phyloP scores from a whole-genome alignment of 2,797 vertebrate species.

The Lepilemur ruficaudatus region DNA sequence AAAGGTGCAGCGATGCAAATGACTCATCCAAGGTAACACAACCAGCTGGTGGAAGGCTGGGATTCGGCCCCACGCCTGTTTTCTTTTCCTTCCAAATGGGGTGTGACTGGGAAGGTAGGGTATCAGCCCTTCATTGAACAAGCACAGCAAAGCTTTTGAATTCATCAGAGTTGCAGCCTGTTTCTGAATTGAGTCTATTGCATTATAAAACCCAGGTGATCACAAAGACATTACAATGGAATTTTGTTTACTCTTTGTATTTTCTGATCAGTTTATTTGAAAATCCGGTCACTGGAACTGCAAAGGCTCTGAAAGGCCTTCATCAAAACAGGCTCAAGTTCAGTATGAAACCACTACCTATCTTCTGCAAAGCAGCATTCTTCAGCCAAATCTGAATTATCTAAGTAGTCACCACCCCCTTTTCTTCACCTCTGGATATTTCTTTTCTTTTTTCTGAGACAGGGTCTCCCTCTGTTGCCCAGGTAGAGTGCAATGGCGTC shows the following conservation, averaged over 20 bases:
- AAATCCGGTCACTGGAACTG: conserved; percentile 1
- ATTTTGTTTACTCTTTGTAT: neutral
- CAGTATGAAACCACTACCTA: neutral
- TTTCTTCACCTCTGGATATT: neutral
- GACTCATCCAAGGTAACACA: neutral
- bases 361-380: neutral
- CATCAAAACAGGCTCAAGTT: neutral
- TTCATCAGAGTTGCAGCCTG: neutral
- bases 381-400: neutral
- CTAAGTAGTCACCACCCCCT: neutral
- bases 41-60: neutral
- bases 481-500: neutral
- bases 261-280: neutral
- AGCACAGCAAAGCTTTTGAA: neutral
- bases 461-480: neutral
- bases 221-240: neutral
- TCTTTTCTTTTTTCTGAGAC: neutral
- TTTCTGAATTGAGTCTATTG: neutral
- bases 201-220: neutral
- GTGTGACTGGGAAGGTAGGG: neutral
- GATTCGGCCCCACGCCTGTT: neutral
- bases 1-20: neutral
- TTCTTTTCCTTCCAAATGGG: accelerated
- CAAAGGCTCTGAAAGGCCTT: neutral
- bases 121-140: neutral